These are phyloP conservation scores for Drosophila nikananu DNA, from an alignment of 1,140 invertebrate species.

Conservation along the genomic window DNA sequence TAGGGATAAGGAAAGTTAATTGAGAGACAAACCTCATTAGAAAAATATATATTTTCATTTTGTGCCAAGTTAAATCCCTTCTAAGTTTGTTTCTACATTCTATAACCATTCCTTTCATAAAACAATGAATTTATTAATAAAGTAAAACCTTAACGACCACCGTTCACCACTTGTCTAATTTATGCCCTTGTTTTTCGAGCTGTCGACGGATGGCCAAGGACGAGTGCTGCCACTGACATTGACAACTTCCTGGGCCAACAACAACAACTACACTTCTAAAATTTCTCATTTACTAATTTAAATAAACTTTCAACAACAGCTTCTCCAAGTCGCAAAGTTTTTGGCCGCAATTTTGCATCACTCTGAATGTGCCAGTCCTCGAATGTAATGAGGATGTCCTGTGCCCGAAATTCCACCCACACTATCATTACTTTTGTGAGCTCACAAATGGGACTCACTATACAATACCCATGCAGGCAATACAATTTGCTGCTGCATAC, in stretches of 20 bases:
- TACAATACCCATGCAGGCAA: constrained; percentile 8
- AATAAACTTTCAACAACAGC: constrained; percentile 72
- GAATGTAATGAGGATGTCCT: constrained; percentile 75
- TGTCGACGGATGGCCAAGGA: constrained; percentile 29
- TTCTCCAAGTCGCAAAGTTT: constrained; percentile 38
- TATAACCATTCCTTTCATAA: neutral
- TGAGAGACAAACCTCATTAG: neutral
- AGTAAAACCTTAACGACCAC: neutral
- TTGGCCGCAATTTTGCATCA: constrained; percentile 42
- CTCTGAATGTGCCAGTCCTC: constrained; percentile 44
- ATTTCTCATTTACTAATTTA: constrained; percentile 80
- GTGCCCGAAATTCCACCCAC: constrained; percentile 59
- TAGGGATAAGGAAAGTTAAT: neutral
- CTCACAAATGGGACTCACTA: constrained; percentile 3
- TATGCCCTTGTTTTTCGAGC: constrained; percentile 75
- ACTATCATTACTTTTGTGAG: constrained; percentile 51
- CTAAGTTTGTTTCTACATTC: neutral
- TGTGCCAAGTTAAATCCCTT: neutral
- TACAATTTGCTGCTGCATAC: constrained; percentile 43
- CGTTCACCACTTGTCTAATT: constrained; percentile 66
- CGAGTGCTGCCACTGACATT: constrained; percentile 61
- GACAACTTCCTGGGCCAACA: constrained; percentile 65
- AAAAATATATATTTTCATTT: neutral
- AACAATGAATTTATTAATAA: neutral
- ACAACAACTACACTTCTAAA: constrained; percentile 64